Evolutionary conservation across 1,140 invertebrate species (phyloP).

Genomic region (Asobara japonica): DNA sequence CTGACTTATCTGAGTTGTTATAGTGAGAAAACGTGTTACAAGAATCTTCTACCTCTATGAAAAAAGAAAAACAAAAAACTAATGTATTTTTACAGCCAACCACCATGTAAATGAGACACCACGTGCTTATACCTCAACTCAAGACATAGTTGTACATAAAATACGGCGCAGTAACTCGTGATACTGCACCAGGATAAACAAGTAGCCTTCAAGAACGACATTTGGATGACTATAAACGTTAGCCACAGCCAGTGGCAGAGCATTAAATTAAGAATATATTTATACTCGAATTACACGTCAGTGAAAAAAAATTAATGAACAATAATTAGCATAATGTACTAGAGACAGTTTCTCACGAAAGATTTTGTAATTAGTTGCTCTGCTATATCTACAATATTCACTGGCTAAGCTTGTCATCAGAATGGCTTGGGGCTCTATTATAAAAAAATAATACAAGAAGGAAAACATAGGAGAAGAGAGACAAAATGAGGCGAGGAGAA

Average conservation of each 20-base stretch:
- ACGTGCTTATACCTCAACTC: conserved; percentile 8
- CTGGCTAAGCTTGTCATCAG: conserved; percentile 25
- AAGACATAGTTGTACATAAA: conserved; percentile 18
- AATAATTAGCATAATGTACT: neutral
- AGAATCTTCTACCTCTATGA: neutral
- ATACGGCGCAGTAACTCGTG: conserved; percentile 21
- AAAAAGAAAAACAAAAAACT: too few relatives aligned
- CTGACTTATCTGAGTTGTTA: neutral
- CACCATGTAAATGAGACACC: conserved; percentile 23
- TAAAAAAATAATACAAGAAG: neutral
- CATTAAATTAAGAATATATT: conserved; percentile 8
- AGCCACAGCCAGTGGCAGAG: conserved; percentile 2
- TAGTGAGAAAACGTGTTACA: neutral
- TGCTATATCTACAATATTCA: neutral
- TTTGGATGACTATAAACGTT: conserved; percentile 19
- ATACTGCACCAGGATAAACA: conserved; percentile 17
- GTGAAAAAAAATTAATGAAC: neutral
- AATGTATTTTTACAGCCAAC: neutral
- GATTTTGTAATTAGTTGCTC: conserved; percentile 15
- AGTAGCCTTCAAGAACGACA: conserved; percentile 15
- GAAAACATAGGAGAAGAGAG: neutral
- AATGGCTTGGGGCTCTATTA: conserved; percentile 12
- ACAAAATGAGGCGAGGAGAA: conserved; percentile 16
- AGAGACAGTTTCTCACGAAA: conserved; percentile 14
- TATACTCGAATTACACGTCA: neutral